These are phyloP conservation scores for Axinella damicornis DNA, from an alignment of 37 sponge, comb jelly and placozoan genomes.

Conservation along the genomic window DNA sequence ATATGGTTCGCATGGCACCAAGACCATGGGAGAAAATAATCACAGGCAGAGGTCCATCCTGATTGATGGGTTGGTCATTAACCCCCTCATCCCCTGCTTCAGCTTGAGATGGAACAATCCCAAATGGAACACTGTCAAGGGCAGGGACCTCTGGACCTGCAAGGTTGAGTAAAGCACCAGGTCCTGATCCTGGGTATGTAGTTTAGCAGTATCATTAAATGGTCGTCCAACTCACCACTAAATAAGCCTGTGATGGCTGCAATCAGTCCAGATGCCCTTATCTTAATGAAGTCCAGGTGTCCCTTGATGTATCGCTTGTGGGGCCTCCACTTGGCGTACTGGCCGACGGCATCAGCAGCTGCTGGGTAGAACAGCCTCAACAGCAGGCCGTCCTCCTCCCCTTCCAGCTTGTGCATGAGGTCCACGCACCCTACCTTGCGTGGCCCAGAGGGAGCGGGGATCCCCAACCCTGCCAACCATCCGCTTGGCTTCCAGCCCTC, in stretches of 20 bases:
- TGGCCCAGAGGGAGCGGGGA: conserved; percentile 65
- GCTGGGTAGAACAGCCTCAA: conserved; percentile 76
- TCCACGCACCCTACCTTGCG: conserved; percentile 69
- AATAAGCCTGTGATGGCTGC: background rate
- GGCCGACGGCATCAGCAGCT: background rate
- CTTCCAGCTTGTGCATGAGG: conserved; percentile 56
- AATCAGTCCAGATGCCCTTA: background rate
- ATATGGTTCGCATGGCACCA: conserved; percentile 66
- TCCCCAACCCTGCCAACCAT: conserved; percentile 23
- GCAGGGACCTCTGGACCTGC: conserved; percentile 61
- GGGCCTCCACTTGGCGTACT: conserved; percentile 49
- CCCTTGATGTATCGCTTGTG: conserved; percentile 55
- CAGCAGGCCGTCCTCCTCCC: conserved; percentile 32
- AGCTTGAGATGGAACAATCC: background rate
- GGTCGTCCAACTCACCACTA: conserved; percentile 28
- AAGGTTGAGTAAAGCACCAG: background rate
- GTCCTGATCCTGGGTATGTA: too few species aligned
- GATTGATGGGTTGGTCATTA: background rate
- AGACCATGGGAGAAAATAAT: conserved; percentile 84
- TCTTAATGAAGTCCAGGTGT: conserved; percentile 23
- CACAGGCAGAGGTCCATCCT: conserved; percentile 40
- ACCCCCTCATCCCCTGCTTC: background rate
- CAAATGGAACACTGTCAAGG: conserved; percentile 46
- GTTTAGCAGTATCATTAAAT: too few species aligned
- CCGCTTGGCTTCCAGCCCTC: conserved; percentile 42